These are phyloP conservation scores for Ctenopoma multispine DNA, from an alignment of 2,797 vertebrate species.

Conservation along the genomic window DNA sequence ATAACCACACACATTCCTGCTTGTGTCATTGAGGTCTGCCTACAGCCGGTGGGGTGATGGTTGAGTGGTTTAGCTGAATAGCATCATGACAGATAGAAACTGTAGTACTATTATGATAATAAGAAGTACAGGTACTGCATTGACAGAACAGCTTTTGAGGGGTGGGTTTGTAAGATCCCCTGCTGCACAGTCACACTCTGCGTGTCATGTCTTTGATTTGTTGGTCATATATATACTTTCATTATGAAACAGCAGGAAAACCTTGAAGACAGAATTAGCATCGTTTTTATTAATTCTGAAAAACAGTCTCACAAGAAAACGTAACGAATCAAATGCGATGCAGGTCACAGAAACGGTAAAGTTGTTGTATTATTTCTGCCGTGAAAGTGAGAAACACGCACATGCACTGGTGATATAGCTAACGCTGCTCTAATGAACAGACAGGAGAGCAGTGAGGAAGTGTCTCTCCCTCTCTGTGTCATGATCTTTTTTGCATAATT, in stretches of 20 bases:
- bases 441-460: slow-evolving; percentile 57
- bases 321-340: neutral
- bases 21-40: slow-evolving; percentile 26
- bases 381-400: slow-evolving; percentile 3
- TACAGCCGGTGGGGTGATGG: slow-evolving; percentile 16
- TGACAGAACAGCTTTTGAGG: no score
- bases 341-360: neutral
- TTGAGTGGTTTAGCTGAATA: slow-evolving; percentile 1
- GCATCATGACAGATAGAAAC: slow-evolving; percentile 1
- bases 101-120: neutral
- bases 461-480: slow-evolving; percentile 45
- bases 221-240: no score
- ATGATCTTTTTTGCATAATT: slow-evolving; percentile 71
- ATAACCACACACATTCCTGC: neutral
- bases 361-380: neutral
- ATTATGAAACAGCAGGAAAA: no score
- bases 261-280: neutral
- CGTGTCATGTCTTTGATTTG: no score
- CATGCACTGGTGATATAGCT: neutral
- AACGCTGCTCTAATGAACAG: neutral
- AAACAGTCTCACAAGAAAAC: neutral
- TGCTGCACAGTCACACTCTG: no score
- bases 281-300: neutral
- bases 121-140: neutral
- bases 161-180: no score